Percentiles rank a stretch among this genome's conserved stretches.
Evolutionary conservation across 2,888 invertebrate genomes (phyloP).

Genomic region (Cremastinae sp.): DNA sequence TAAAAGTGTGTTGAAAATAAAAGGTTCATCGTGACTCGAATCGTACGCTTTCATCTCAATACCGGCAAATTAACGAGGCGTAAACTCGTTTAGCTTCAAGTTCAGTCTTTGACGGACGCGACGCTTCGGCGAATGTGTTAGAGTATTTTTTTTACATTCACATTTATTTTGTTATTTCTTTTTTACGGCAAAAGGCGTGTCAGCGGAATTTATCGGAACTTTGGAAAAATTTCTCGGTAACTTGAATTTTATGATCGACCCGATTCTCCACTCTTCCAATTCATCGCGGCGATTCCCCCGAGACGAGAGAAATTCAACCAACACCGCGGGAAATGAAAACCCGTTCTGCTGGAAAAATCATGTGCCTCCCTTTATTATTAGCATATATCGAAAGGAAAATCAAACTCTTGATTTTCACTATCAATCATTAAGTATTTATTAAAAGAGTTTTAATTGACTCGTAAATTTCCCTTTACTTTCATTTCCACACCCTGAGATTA

Average conservation of each 20-base stretch:
- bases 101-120: constrained; percentile 34
- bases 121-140: constrained; percentile 31
- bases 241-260: constrained; percentile 60
- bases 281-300: constrained; percentile 41
- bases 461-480: too few relatives aligned
- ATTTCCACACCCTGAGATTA: too few relatives aligned
- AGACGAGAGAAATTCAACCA: constrained; percentile 44
- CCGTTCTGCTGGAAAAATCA: neutral
- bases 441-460: too few relatives aligned
- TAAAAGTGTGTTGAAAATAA: too few relatives aligned
- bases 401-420: too few relatives aligned
- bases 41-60: constrained; percentile 58
- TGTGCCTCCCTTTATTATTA: neutral
- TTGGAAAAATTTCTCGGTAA: constrained; percentile 41
- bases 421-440: too few relatives aligned
- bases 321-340: constrained; percentile 35
- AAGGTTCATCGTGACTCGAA: constrained; percentile 36
- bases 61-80: constrained; percentile 60
- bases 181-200: constrained; percentile 1
- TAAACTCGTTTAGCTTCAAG: constrained; percentile 55
- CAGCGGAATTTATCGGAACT: constrained; percentile 49
- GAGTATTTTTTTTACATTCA: constrained; percentile 24
- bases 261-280: constrained; percentile 58
- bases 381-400: too few relatives aligned
- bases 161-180: neutral